phyloP scores from a whole-genome alignment of 2,888 invertebrate genomes.

The Amblyjoppa proteus region DNA sequence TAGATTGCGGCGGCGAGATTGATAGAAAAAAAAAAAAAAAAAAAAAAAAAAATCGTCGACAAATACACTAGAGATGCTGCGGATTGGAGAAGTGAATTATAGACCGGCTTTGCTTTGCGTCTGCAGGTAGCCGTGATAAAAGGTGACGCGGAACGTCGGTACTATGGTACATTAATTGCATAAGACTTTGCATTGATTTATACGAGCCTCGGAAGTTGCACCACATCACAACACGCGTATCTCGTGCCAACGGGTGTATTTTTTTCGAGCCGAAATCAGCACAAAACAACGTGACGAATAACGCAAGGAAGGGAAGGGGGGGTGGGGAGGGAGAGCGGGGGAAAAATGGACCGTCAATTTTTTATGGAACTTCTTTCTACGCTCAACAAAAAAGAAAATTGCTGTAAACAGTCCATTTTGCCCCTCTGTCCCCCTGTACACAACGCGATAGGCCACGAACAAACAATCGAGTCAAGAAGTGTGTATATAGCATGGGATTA shows the following conservation, averaged over 20 bases:
- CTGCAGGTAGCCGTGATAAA: background rate
- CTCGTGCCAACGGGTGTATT: constrained; percentile 22
- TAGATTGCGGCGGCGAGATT: background rate
- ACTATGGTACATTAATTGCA: constrained; percentile 45
- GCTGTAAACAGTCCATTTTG: too few species aligned
- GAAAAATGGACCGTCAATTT: too few species aligned
- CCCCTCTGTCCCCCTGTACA: too few species aligned
- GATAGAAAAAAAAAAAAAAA: background rate
- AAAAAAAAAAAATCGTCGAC: constrained; percentile 6
- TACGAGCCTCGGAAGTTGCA: constrained; percentile 29
- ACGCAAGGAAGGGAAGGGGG: background rate
- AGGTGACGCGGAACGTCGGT: background rate
- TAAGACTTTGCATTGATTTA: constrained; percentile 60
- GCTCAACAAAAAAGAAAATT: too few species aligned
- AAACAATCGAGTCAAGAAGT: constrained; percentile 20
- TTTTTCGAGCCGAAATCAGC: constrained; percentile 41
- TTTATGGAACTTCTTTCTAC: too few species aligned
- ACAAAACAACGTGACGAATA: constrained; percentile 37
- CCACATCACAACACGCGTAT: background rate
- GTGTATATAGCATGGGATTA: background rate
- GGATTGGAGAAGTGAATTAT: background rate
- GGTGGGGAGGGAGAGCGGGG: background rate
- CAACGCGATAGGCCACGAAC: background rate
- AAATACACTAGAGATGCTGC: background rate
- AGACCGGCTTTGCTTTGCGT: background rate